Conservation (phyloP, 2,113 vertebrate genomes). For the Turdus rufiventris region DNA sequence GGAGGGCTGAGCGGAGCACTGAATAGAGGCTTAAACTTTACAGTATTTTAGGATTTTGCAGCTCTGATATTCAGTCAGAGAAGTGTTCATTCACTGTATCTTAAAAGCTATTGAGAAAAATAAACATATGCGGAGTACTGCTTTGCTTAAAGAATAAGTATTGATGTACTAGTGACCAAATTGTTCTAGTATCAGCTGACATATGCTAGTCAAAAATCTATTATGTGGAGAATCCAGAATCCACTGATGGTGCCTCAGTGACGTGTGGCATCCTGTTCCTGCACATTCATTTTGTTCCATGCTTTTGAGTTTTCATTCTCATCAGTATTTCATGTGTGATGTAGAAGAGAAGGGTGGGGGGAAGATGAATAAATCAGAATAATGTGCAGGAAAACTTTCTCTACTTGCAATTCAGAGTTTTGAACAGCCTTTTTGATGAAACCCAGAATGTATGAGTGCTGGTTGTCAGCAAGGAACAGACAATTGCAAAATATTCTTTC, state of each 20-base stretch:
- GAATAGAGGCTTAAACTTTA: fast-evolving
- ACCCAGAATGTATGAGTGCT: neutral
- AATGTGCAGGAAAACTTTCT: neutral
- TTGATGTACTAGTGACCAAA: neutral
- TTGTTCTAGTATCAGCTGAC: neutral
- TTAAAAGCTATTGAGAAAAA: neutral
- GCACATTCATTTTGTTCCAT: neutral
- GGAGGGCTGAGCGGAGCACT: neutral
- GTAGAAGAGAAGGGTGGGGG: neutral
- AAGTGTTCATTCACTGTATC: neutral
- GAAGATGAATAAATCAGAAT: neutral
- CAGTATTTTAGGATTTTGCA: neutral
- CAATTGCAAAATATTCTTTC: conserved; percentile 30
- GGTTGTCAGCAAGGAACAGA: conserved; percentile 12
- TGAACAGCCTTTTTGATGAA: neutral
- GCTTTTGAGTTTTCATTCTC: neutral
- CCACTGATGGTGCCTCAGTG: neutral
- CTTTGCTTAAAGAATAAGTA: neutral
- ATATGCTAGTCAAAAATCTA: neutral
- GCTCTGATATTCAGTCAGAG: neutral
- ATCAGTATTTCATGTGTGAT: neutral
- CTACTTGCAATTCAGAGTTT: neutral
- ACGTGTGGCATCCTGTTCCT: neutral
- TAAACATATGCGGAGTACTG: neutral
- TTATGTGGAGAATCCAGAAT: neutral